Evolutionary conservation across 2,113 vertebrate genomes (phyloP), one percentile per base, ranked within the genome.

Genomic region (Petromus typicus): DNA sequence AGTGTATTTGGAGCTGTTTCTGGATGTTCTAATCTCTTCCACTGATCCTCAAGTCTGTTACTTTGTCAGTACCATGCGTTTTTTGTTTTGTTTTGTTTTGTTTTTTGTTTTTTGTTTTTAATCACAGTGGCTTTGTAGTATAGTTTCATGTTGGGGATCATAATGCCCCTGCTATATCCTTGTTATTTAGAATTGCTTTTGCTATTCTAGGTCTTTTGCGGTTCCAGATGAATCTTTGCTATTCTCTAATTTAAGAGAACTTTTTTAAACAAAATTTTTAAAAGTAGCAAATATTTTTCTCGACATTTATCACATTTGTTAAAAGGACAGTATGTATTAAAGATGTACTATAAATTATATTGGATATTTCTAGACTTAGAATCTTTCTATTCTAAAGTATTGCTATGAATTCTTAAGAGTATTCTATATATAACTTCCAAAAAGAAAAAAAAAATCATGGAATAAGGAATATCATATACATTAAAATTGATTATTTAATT

Each of bases 221-320:
- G n/a, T n/a, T n/a, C 5, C 17, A 91, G 43, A 75, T n/a, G n/a
- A 64, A 43, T 56, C 12, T 75, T 16, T 30, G 34, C 20, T 86
- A 86, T 86, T 79, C 79, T 92, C 59, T 86, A 92, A 78, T 71
- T 45, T 78, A 92, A 86, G 0, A 67, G 37, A 92, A 78, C 37
- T 25, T 66, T 43, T 81, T 59, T 81, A 6, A 13, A 34, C 11
- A 27, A 34, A 67, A n/a, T 23, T 63, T 14, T 27, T 51, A 85
- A 25, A 20, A 30, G 57, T 1, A 84, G 59, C 48, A 78, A 84
- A 84, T 22, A 34, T 27, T 51, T 89, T 69, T 79, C n/a, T 78
- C 45, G 71, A 85, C 51, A 84, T 59, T 84, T 76, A 84, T 75
- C 30, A 67, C 14, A 48, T 56, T 27, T 25, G 11, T 67, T 90